phyloP scores from a whole-genome alignment of 2,888 invertebrate genomes.

The Piscicola geometra region DNA sequence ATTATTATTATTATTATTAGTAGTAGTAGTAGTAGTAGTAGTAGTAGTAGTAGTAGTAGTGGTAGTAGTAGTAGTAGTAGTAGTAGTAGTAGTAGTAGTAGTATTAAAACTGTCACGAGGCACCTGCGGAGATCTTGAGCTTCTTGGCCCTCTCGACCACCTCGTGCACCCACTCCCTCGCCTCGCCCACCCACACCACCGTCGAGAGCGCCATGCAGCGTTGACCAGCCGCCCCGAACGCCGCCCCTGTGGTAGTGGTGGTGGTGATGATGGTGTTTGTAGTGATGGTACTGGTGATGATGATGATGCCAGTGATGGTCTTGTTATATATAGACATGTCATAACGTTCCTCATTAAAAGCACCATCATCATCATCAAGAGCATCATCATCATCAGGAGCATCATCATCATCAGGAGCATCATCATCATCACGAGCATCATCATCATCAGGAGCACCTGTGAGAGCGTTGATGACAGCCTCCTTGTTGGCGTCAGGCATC shows the following conservation, averaged over 20 bases:
- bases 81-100: background rate
- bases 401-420: background rate
- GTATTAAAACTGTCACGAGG: too few species aligned
- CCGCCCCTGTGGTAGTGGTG: conserved; percentile 77
- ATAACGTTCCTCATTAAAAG: background rate
- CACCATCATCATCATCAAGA: background rate
- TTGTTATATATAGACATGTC: too few species aligned
- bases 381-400: background rate
- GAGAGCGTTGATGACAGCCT: conserved; percentile 82
- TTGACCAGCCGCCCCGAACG: conserved; percentile 98
- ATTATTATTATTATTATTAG: too few species aligned
- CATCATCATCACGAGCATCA: background rate
- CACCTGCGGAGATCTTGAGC: conserved; percentile 83
- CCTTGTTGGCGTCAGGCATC: conserved; percentile 95
- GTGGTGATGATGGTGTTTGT: too few species aligned
- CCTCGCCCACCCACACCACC: conserved; percentile 83
- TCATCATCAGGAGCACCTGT: conserved; percentile 22
- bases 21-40: too few species aligned
- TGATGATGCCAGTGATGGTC: too few species aligned
- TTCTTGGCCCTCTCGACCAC: conserved; percentile 74
- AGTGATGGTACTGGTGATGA: too few species aligned
- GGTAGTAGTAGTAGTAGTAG: too few species aligned
- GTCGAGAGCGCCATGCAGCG: conserved; percentile 98
- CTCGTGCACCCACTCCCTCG: conserved; percentile 89
- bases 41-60: too few species aligned